Conservation (phyloP, 1,140 invertebrate species). For the Cyclargus thomasi region DNA sequence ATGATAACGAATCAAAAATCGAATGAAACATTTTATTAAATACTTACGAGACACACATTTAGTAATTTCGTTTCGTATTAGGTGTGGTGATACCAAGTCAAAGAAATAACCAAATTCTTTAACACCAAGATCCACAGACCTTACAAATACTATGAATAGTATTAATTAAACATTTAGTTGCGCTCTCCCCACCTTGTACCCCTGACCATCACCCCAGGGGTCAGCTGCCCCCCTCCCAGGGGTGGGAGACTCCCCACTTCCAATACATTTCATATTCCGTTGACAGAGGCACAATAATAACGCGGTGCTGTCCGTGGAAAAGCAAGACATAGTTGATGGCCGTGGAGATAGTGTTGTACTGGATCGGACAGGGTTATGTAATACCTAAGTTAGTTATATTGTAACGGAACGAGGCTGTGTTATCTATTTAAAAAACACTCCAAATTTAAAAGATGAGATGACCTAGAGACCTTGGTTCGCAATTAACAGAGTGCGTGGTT, state of each 20-base stretch:
- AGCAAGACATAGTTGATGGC: conserved; percentile 67
- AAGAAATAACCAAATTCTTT: not conserved
- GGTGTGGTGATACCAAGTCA: not conserved
- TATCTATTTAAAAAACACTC: too few relatives aligned
- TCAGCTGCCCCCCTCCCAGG: conserved; percentile 17
- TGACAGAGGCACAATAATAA: conserved; percentile 74
- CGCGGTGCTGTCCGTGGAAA: conserved; percentile 56
- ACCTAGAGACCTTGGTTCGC: too few relatives aligned
- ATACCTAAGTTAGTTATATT: not conserved
- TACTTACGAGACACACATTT: too few relatives aligned
- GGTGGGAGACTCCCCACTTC: conserved; percentile 57
- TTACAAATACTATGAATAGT: not conserved
- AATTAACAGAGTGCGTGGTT: too few relatives aligned
- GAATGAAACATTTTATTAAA: too few relatives aligned
- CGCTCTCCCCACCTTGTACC: conserved; percentile 13
- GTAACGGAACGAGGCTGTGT: too few relatives aligned
- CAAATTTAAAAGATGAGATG: too few relatives aligned
- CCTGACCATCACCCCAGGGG: conserved; percentile 51
- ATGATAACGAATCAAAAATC: too few relatives aligned
- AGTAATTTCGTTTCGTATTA: too few relatives aligned
- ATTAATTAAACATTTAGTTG: conserved; percentile 20
- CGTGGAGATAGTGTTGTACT: conserved; percentile 34
- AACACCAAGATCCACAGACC: not conserved
- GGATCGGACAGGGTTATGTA: conserved; percentile 26
- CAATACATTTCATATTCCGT: conserved; percentile 75